Evolutionary conservation across 2,113 vertebrate species (phyloP).

Genomic region (Thryonomys swinderianus): DNA sequence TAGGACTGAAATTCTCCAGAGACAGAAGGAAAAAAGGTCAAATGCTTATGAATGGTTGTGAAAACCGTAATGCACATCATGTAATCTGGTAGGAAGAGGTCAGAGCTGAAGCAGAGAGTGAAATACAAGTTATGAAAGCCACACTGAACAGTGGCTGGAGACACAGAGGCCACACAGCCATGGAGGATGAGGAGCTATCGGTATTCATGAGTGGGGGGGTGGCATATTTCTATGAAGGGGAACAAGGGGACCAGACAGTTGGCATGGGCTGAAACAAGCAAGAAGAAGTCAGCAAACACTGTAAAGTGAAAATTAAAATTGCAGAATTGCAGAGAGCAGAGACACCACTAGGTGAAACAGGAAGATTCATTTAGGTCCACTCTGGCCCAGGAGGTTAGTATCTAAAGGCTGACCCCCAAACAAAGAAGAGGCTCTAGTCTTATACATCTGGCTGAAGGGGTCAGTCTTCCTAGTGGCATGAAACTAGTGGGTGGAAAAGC

Average conservation of each 20-base stretch:
- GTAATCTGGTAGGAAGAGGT: not conserved
- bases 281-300: not conserved
- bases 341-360: no score
- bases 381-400: no score
- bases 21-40: not conserved
- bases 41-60: conserved; percentile 36
- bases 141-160: not conserved
- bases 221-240: not conserved
- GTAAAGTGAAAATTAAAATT: not conserved
- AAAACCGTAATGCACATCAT: not conserved
- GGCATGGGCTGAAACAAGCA: not conserved
- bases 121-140: not conserved
- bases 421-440: no score
- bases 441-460: no score
- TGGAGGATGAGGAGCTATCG: not conserved
- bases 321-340: no score
- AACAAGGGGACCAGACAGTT: not conserved
- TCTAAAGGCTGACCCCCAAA: no score
- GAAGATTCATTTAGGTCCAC: no score
- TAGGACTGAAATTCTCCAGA: conserved; percentile 1
- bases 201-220: no score
- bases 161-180: not conserved
- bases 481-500: no score
- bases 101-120: not conserved
- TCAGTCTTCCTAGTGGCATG: no score